These are phyloP conservation scores for Palythoa grandiflora DNA, from an alignment of 92 coral and sea anemone genomes.

Conservation along the genomic window DNA sequence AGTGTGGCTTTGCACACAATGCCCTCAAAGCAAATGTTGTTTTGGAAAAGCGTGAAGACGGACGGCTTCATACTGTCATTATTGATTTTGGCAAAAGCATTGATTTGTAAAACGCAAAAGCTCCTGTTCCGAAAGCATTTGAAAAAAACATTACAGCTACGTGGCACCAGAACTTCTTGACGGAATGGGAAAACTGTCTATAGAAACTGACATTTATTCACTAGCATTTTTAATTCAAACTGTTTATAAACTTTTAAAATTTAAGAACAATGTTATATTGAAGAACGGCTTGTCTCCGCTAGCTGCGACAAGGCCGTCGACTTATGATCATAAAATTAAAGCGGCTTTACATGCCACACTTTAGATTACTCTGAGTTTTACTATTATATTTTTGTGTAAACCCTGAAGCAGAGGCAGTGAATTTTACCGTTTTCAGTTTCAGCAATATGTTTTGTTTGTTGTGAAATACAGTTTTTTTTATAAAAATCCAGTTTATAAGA, in stretches of 20 bases:
- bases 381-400: constrained; percentile 14
- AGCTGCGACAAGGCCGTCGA: constrained; percentile 42
- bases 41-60: too few species aligned
- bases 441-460: too few species aligned
- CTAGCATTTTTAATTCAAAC: not conserved
- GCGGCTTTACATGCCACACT: not conserved
- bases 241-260: constrained; percentile 18
- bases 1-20: too few species aligned
- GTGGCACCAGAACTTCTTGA: constrained; percentile 49
- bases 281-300: not conserved
- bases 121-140: constrained; percentile 3
- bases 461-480: too few species aligned
- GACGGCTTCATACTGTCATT: not conserved
- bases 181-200: constrained; percentile 47
- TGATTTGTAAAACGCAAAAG: constrained; percentile 20
- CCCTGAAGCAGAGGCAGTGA: constrained; percentile 7
- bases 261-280: constrained; percentile 9
- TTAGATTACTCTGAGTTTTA: constrained; percentile 15
- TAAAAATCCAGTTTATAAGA: too few species aligned
- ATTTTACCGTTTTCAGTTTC: not conserved
- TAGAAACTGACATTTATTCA: constrained; percentile 29
- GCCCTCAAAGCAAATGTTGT: too few species aligned
- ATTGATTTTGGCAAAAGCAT: constrained; percentile 48
- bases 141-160: constrained; percentile 13
- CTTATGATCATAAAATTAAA: not conserved